Percentiles rank a stretch among this genome's conserved stretches.
These are phyloP conservation scores for Auanema sp. DNA, from an alignment of 2,888 invertebrate genomes.

Conservation along the genomic window DNA sequence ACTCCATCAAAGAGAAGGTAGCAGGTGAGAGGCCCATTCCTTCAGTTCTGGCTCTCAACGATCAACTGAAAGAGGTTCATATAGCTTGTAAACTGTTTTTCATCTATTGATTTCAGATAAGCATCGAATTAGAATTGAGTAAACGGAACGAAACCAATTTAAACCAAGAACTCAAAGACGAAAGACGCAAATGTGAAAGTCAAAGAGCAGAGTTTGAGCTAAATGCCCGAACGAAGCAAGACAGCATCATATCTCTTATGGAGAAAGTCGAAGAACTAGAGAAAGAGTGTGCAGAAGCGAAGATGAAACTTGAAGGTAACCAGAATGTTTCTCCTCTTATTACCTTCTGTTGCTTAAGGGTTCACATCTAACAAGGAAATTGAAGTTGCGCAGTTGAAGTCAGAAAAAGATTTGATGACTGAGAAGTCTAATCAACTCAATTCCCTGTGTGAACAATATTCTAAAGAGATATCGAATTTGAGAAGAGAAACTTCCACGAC, in stretches of 20 bases:
- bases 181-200: not conserved
- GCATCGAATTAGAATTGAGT: too few species aligned
- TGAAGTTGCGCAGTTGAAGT: slow-evolving; percentile 14
- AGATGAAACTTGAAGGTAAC: slow-evolving; percentile 13
- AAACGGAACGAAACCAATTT: not conserved
- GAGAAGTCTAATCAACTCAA: not conserved
- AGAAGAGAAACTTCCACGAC: slow-evolving; percentile 7
- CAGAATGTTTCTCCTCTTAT: slow-evolving; percentile 4
- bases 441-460: slow-evolving; percentile 3
- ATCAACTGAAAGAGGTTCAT: too few species aligned
- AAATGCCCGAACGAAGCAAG: too few species aligned
- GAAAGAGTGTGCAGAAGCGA: slow-evolving; percentile 10
- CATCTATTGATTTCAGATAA: too few species aligned
- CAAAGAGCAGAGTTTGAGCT: too few species aligned
- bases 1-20: too few species aligned
- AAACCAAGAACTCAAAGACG: slow-evolving; percentile 13
- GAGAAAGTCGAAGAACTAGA: not conserved
- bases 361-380: slow-evolving; percentile 8
- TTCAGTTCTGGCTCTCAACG: too few species aligned
- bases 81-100: too few species aligned
- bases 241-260: not conserved
- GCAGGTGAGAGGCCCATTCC: too few species aligned
- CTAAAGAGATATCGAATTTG: not conserved
- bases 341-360: not conserved
- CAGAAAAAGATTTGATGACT: not conserved